Conservation (phyloP, 2,888 invertebrate species). For the Muschampia plurimacula region DNA sequence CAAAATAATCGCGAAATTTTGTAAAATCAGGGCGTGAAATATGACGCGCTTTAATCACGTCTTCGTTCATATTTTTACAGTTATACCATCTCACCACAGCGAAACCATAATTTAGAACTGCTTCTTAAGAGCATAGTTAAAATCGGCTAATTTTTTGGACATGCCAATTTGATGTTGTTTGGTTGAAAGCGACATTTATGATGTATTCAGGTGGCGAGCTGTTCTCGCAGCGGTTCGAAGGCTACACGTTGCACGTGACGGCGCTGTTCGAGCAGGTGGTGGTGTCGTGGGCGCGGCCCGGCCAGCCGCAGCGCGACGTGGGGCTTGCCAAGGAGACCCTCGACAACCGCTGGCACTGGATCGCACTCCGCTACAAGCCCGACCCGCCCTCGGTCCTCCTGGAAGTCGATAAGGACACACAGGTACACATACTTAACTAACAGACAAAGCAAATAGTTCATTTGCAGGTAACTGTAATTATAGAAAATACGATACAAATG, state of each 20-base stretch:
- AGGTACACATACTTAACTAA: conserved; percentile 47
- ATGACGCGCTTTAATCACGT: neutral
- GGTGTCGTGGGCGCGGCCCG: conserved; percentile 85
- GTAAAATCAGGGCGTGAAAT: conserved; percentile 9
- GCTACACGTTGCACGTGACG: conserved; percentile 86
- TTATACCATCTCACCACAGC: neutral
- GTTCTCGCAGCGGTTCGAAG: conserved; percentile 89
- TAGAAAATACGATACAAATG: too few species aligned
- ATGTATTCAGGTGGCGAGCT: conserved; percentile 87
- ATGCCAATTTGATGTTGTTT: neutral
- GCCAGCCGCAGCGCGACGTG: conserved; percentile 85
- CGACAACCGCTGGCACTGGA: conserved; percentile 93
- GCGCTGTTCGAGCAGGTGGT: conserved; percentile 86
- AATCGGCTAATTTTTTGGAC: neutral
- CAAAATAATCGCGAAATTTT: neutral
- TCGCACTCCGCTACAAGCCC: conserved; percentile 87
- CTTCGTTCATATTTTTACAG: neutral
- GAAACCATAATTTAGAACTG: neutral
- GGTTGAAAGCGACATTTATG: neutral
- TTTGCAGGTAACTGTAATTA: too few species aligned
- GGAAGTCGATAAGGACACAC: conserved; percentile 72
- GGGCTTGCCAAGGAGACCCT: conserved; percentile 88
- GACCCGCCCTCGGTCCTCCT: conserved; percentile 74
- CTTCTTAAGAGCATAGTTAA: neutral
- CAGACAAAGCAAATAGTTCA: too few species aligned